Percentiles rank a stretch among this genome's conserved stretches.
These are phyloP conservation scores for Heteractis magnifica DNA, from an alignment of 92 coral and sea anemone species.

Conservation along the genomic window DNA sequence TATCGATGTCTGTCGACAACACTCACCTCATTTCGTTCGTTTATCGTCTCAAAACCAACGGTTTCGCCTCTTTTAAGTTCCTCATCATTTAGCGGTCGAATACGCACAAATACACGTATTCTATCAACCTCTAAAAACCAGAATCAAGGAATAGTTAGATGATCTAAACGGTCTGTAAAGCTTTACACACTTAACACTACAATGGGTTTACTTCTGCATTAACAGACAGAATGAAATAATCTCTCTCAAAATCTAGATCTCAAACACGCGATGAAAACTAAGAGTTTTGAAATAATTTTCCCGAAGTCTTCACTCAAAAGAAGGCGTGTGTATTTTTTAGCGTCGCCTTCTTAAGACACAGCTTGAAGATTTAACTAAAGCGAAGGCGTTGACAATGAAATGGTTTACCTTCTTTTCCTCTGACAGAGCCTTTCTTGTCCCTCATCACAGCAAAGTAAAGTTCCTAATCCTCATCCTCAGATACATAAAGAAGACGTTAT, in stretches of 20 bases:
- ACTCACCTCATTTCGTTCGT: constrained; percentile 77
- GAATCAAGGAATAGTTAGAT: background rate
- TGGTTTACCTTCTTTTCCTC: constrained; percentile 33
- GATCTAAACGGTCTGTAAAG: background rate
- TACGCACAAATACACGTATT: constrained; percentile 82
- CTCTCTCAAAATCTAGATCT: background rate
- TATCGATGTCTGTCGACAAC: background rate
- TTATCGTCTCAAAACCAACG: constrained; percentile 70
- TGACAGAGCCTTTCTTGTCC: constrained; percentile 32
- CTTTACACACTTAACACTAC: background rate
- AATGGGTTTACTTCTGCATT: background rate
- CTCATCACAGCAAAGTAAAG: constrained; percentile 7
- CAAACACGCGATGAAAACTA: background rate
- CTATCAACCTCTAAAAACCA: constrained; percentile 63
- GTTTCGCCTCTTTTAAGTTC: constrained; percentile 71
- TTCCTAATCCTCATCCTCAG: background rate
- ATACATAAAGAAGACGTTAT: background rate
- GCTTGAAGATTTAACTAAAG: background rate
- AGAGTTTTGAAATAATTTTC: background rate
- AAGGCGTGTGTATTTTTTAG: background rate
- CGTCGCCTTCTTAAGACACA: background rate
- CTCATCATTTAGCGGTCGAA: constrained; percentile 70
- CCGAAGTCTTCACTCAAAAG: background rate
- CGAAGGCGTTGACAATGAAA: background rate
- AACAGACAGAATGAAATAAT: background rate